Evolutionary conservation across 2,797 vertebrate species (phyloP), one percentile per base, ranked within the genome.

Genomic region (Channallabes apus): DNA sequence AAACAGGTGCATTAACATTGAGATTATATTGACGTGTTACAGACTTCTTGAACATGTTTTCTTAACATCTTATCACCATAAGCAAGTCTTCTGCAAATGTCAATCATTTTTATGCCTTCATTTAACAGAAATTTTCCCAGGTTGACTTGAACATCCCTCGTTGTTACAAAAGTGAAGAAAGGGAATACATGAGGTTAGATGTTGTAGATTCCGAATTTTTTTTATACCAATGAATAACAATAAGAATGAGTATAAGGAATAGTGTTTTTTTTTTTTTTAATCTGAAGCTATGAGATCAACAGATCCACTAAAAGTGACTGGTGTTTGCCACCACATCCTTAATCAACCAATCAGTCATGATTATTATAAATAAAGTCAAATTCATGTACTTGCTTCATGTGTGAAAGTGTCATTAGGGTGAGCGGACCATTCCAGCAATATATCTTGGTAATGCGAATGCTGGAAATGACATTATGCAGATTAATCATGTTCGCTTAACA

Each of bases 401-500:
- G 64, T 79, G 6, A 71, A 78, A 20, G 56, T 62, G 80, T 78
- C 73, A 58, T 83, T 41, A 27, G 27, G 35, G 85, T 64, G 67
- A 83, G 35, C 56, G 80, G 73, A 82, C 27, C 27, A n/a, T 69
- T 22, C 20, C 20, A 51, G 85, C 58, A 20, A 83, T 86, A 68
- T 22, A 82, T 79, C 72, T 82, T 82, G 77, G 80, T 71, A 35
- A 86, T 69, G 75, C 24, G 27, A 61, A 75, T 54, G 54, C 62
- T 65, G 29, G n/a, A 72, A 83, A 61, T 72, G 85, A 79, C 81
- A 79, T 80, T 56, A 79, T 73, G 82, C 67, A 83, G 85, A 86
- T 82, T 54, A 86, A 61, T 83, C 85, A 83, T 41, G 75, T 83
- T 32, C n/a, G 41, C 82, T 86, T 80, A 73, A 73, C 82, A 72